Evolutionary conservation across 2,797 vertebrate species (phyloP), one percentile per base, ranked within the genome.

Genomic region (Coregonus ussuriensis): DNA sequence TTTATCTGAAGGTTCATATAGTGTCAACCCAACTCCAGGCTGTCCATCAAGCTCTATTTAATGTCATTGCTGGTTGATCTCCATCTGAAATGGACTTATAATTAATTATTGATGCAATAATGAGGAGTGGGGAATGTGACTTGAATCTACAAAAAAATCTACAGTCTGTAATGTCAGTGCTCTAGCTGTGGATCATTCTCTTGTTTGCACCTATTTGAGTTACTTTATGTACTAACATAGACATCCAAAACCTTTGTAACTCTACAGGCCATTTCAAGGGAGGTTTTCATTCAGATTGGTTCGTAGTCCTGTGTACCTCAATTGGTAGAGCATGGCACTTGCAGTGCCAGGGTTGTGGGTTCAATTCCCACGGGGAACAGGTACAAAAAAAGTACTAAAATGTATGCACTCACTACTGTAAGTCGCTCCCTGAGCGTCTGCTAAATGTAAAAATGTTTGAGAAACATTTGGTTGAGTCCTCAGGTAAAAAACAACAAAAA

Each of bases 91-190:
- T 76, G 69, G 75, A 85, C 80, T 37, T 74, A 79, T 82, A 84
- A 76, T 41, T 41, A 2, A 41, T 84, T 85, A 81, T 79, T 81
- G 62, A 81, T 75, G 63, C 59, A 74, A 75, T 67, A 75, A 56
- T 75, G 75, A 52, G 4, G 9, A 75, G 69, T 47, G 53, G 77
- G 2, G 76, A 81, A 78, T 72, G 76, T 84, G 84, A 86, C 31
- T 56, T 74, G 79, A 83, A 81, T 82, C 77, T 78, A 31, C 72
- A 2, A 9, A 41, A 0, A 9, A 25, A 21, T 62, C n/a, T 21
- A n/a, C 71, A 56, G 52, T 76, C 84, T 85, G 84, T 84, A 80
- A 86, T 84, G 82, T 81, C 75, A 91, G 83, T 91, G 92, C 91
- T 91, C 94, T 93, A 75, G 84, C 89, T 91, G 87, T 79, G 5